Conservation (phyloP, 2,797 vertebrate species). For the Hippocampus kuda region DNA sequence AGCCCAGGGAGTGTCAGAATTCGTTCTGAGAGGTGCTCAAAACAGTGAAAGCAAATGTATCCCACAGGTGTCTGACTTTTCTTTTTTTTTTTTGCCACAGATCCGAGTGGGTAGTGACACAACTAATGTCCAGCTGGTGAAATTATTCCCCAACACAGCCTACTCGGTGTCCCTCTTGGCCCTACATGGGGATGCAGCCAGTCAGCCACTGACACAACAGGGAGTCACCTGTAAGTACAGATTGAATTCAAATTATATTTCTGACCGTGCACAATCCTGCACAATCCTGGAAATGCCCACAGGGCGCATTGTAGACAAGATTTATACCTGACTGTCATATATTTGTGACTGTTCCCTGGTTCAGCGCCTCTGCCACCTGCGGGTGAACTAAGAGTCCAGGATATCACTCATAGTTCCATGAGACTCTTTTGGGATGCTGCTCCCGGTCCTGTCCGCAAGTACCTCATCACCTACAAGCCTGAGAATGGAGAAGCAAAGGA, state of each 20-base stretch:
- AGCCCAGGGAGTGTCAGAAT: constrained; percentile 43
- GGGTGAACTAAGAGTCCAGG: constrained; percentile 75
- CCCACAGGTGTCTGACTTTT: not conserved
- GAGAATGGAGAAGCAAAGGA: constrained; percentile 78
- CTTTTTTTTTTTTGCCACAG: constrained; percentile 55
- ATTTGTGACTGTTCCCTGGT: constrained; percentile 17
- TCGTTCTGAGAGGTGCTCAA: constrained; percentile 5
- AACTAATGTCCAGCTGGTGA: constrained; percentile 77
- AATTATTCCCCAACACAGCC: constrained; percentile 82
- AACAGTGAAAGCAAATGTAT: not conserved
- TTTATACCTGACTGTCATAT: not conserved
- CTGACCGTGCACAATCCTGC: not conserved
- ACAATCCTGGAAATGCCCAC: not conserved
- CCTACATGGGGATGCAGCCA: constrained; percentile 71
- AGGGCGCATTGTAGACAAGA: not conserved
- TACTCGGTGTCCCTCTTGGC: constrained; percentile 80
- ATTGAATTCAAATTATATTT: not conserved
- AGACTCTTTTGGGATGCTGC: constrained; percentile 81
- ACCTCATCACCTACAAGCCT: constrained; percentile 80
- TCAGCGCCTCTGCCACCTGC: constrained; percentile 80
- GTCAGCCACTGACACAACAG: constrained; percentile 78
- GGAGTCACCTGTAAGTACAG: constrained; percentile 84
- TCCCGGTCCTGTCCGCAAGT: constrained; percentile 82
- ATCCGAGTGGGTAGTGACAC: constrained; percentile 69
- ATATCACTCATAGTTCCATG: constrained; percentile 89